Evolutionary conservation across 2,797 vertebrate species (phyloP), one percentile per base, ranked within the genome.

Genomic region (Meda fulgida): DNA sequence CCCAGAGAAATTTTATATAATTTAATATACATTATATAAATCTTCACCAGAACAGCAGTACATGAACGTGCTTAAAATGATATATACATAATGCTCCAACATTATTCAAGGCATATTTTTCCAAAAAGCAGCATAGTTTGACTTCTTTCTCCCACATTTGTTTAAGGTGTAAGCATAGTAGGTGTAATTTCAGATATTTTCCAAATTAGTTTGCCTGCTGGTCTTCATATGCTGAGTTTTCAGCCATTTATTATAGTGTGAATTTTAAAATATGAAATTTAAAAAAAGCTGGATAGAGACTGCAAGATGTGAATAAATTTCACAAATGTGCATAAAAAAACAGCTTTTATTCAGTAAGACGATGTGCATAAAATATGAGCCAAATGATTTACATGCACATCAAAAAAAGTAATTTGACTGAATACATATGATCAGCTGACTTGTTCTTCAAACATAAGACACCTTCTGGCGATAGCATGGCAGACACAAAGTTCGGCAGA

Each of bases 81-180:
- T 46, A 79, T 29, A 66, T 60, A 34, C n/a, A 63, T 51, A 48
- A n/a, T 69, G 63, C 78, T 69, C 21, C 46, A 80, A 48, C 26
- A 46, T 80, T 34, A 80, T 67, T 31, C 51, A 23, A 60, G 8
- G 10, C 38, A 72, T n/a, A 73, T 43, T 73, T 14, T 40, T 21
- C 70, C n/a, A 63, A 72, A 81, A 72, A 72, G 11, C 23, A 58
- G 34, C 36, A 72, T 21, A 46, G 11, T 60, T 72, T 81, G 58
- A 31, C 11, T 63, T 46, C 14, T 26, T 60, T 60, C 76, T 1
- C 69, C 53, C 26, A 73, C 40, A 26, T 72, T 73, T 82, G 26
- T 34, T 18, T 19, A 46, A 21, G 38, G 36, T 60, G 38, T 21
- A 63, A 46, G 53, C 46, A n/a, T 48, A 16, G 40, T 43, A 23